Evolutionary conservation across 2,888 invertebrate genomes (phyloP), one percentile per base, ranked within the genome.

Genomic region (Piscicola geometra): DNA sequence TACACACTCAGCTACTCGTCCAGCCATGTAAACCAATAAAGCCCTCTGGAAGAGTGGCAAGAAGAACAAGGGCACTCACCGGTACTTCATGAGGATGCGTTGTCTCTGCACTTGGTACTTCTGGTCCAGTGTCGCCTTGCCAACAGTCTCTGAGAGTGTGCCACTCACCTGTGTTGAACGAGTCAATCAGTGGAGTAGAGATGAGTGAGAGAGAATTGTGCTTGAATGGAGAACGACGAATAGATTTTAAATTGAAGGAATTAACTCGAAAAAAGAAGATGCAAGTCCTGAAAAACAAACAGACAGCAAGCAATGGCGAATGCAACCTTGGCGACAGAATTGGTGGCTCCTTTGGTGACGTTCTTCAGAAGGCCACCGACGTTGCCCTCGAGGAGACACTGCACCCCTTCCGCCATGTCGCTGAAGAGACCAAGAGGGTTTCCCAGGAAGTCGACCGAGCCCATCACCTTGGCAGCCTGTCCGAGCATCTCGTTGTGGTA

Each of bases 401-500:
- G 91, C 47, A 98, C 90, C 41, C 98, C 97, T 87, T 97, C 97
- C 0, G 93, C 92, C 56, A 99, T 91, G 87, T 99, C 98, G 82
- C 93, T 93, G 79, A 97, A 90, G 82, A 99, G 91, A 21, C 98
- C 98, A 69, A 96, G 86, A 1, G 99, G 99, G 88, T 97, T 98
- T 56, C 99, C 99, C 71, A 99, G 89, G 85, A 99, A 97, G 86
- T 99, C 98, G 32, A 97, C 93, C 0, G 97, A 94, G 1, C 95
- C 97, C 76, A 99, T 87, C 82, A 99, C 97, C 80, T 92, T 92
- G 3, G 93, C 93, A 5, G 96, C 95, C 86, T 99, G 97, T 90
- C 95, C 93, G 83, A 92, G 74, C 56, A 80, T 50, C 76, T 80
- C 80, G 60, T 76, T 77, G 30, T 75, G 77, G 74, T 78, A 81